phyloP scores from a whole-genome alignment of 2,113 vertebrate genomes.

The Protobothrops flavoviridis region DNA sequence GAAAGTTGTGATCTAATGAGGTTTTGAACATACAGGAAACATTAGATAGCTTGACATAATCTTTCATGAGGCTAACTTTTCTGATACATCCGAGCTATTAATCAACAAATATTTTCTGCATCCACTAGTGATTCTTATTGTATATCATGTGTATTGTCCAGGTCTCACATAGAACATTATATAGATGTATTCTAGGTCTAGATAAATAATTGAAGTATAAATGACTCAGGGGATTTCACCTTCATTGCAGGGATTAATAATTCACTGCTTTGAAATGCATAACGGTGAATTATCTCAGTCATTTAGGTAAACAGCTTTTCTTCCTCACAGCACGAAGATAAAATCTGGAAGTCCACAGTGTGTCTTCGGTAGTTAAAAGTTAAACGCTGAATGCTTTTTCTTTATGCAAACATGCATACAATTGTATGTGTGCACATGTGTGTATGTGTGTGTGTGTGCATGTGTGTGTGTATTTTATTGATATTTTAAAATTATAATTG shows the following conservation, averaged over 20 bases:
- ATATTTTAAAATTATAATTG: not conserved
- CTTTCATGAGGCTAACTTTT: slow-evolving; percentile 7
- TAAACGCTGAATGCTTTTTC: not conserved
- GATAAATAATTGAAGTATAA: slow-evolving; percentile 20
- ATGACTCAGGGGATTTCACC: slow-evolving; percentile 9
- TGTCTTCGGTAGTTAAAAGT: fast-evolving
- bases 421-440: not conserved
- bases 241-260: slow-evolving; percentile 22
- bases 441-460: not conserved
- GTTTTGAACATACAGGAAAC: not conserved
- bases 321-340: not conserved
- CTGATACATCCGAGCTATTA: slow-evolving; percentile 9
- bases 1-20: not conserved
- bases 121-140: not conserved
- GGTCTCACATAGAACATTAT: not conserved
- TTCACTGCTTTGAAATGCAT: not conserved
- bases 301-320: not conserved
- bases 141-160: not conserved
- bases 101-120: slow-evolving; percentile 19
- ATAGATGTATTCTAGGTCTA: slow-evolving; percentile 17
- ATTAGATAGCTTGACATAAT: not conserved
- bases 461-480: not conserved
- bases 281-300: slow-evolving; percentile 9
- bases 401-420: not conserved
- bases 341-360: slow-evolving; percentile 1